Evolutionary conservation across 2,113 vertebrate genomes (phyloP).

Genomic region (Pollimyrus isidori): DNA sequence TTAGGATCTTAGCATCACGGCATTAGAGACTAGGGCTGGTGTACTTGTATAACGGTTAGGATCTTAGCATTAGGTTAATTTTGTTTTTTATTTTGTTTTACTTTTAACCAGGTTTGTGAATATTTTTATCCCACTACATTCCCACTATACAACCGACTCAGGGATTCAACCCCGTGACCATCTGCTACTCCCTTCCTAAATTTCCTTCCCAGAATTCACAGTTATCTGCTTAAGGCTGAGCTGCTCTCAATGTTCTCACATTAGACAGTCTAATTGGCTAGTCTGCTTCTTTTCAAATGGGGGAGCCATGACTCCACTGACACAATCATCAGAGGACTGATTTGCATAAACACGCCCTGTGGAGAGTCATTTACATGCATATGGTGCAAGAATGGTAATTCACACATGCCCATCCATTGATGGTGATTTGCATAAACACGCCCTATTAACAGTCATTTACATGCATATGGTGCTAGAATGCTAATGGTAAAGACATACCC

Average conservation of each 20-base stretch:
- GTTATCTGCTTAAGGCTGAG: not conserved
- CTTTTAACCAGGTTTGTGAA: not conserved
- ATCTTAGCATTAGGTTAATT: not conserved
- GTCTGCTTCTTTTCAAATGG: not conserved
- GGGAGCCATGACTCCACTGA: not conserved
- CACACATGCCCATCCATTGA: not conserved
- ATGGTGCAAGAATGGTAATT: not conserved
- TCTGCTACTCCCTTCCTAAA: not conserved
- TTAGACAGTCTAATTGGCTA: not conserved
- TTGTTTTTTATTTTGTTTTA: not conserved
- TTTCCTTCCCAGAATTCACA: not conserved
- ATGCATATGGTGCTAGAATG: not conserved
- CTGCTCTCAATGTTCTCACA: not conserved
- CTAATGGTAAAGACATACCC: not conserved
- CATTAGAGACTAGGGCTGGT: not conserved
- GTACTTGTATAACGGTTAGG: not conserved
- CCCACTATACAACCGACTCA: not conserved
- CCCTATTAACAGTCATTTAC: not conserved
- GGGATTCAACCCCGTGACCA: not conserved
- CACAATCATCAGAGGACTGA: not conserved
- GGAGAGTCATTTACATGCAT: not conserved
- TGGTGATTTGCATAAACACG: not conserved
- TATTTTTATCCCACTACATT: not conserved
- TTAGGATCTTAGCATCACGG: not conserved
- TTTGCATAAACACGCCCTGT: slow-evolving; percentile 1